phyloP scores from a whole-genome alignment of 2,797 vertebrate genomes.

The Rhinella marina region DNA sequence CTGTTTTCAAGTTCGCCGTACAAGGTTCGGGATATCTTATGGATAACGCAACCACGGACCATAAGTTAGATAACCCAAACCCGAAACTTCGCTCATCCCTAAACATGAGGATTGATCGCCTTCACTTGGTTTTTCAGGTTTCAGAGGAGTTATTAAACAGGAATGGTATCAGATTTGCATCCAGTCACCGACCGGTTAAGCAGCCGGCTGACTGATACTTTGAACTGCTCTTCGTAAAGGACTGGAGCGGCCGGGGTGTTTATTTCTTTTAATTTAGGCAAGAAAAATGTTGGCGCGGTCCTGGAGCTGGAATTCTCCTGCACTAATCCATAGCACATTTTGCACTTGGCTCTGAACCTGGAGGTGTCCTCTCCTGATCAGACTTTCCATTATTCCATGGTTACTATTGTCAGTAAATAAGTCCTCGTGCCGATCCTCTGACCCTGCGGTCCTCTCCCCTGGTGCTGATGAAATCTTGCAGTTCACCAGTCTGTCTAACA shows the following conservation, averaged over 20 bases:
- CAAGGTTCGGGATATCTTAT: too few relatives aligned
- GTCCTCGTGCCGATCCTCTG: neutral
- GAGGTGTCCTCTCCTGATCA: neutral
- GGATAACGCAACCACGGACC: too few relatives aligned
- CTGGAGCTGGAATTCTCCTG: constrained; percentile 37
- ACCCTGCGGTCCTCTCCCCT: neutral
- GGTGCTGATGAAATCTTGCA: neutral
- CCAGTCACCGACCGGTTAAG: constrained; percentile 10
- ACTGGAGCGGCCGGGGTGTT: constrained; percentile 12
- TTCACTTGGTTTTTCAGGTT: neutral
- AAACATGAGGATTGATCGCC: neutral
- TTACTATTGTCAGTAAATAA: constrained; percentile 37
- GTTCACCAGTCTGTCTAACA: neutral
- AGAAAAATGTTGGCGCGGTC: constrained; percentile 26
- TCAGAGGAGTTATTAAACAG: neutral
- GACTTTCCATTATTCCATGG: constrained; percentile 36
- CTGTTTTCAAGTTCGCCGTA: too few relatives aligned
- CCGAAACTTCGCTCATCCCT: too few relatives aligned
- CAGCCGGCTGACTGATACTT: neutral
- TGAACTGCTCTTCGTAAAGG: neutral
- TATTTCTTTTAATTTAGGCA: constrained; percentile 40
- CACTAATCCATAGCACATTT: constrained; percentile 41
- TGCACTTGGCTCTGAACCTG: constrained; percentile 5
- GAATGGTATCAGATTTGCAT: neutral
- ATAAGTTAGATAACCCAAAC: too few relatives aligned